Percentiles rank a stretch among this genome's conserved stretches.
Conservation (phyloP, 1,140 invertebrate genomes). For the Calliopsis andreniformis region DNA sequence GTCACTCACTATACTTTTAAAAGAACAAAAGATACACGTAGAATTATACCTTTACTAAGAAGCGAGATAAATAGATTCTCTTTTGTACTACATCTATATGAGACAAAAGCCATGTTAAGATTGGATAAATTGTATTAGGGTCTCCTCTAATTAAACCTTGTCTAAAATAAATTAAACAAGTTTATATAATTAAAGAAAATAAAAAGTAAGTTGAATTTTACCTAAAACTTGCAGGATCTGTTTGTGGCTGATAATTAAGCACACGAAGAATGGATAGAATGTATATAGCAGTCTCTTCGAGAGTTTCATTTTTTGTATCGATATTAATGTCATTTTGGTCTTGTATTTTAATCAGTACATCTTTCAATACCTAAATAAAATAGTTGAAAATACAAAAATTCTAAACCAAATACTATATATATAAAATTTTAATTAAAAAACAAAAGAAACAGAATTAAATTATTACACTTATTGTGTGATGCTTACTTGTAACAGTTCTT, state of each 20-base stretch:
- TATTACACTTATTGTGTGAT: neutral
- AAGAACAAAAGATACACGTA: constrained; percentile 7
- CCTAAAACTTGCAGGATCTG: constrained; percentile 79
- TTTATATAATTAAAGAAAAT: constrained; percentile 8
- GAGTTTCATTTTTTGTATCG: constrained; percentile 85
- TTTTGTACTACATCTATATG: constrained; percentile 88
- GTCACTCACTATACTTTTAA: neutral
- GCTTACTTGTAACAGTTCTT: constrained; percentile 87
- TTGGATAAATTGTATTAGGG: constrained; percentile 88
- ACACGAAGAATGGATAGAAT: constrained; percentile 85
- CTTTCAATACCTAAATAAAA: constrained; percentile 83
- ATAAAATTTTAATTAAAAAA: neutral
- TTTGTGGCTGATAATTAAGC: constrained; percentile 87
- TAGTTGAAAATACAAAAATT: constrained; percentile 17
- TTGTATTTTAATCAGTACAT: constrained; percentile 87
- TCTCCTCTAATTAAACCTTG: constrained; percentile 89
- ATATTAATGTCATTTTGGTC: constrained; percentile 81
- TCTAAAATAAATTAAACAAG: constrained; percentile 75
- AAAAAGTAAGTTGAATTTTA: constrained; percentile 40
- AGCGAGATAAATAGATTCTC: constrained; percentile 90
- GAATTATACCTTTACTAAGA: constrained; percentile 84
- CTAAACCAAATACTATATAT: neutral
- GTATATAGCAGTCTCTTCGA: constrained; percentile 84
- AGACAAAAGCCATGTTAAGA: constrained; percentile 90
- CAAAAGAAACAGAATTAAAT: neutral